Evolutionary conservation across 2,113 vertebrate species (phyloP).

Genomic region (Daboia siamensis): DNA sequence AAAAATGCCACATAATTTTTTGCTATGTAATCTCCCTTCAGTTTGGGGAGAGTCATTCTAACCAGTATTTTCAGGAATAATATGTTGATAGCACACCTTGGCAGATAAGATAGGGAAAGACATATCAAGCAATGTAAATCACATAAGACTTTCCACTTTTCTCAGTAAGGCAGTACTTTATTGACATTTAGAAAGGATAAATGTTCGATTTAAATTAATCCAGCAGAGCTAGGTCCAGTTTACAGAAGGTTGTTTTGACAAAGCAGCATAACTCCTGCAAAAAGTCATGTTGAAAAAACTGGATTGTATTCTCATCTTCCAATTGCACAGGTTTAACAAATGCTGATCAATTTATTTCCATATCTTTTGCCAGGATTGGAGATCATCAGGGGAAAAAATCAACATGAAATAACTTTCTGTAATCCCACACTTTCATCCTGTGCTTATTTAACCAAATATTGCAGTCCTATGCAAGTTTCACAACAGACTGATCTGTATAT

Average conservation of each 20-base stretch:
- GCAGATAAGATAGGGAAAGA: neutral
- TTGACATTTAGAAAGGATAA: conserved; percentile 47
- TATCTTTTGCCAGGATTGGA: neutral
- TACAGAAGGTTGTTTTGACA: conserved; percentile 8
- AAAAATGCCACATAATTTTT: neutral
- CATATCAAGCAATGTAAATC: neutral
- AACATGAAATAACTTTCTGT: neutral
- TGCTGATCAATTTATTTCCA: neutral
- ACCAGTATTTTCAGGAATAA: neutral
- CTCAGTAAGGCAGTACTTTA: conserved; percentile 10
- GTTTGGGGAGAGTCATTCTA: neutral
- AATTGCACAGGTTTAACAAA: neutral
- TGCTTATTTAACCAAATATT: neutral
- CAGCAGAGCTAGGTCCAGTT: conserved; percentile 15
- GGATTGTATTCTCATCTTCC: neutral
- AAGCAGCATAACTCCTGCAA: neutral
- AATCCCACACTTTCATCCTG: neutral
- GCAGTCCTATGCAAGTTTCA: neutral
- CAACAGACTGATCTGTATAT: neutral
- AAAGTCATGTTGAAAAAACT: neutral
- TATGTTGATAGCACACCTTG: no score
- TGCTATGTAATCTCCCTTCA: neutral
- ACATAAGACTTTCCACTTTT: conserved; percentile 17
- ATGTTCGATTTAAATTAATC: conserved; percentile 15
- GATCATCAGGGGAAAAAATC: neutral